These are phyloP conservation scores for Apostichopus leukothele DNA, from an alignment of 53 echinoderm and acorn worm species.

Conservation along the genomic window DNA sequence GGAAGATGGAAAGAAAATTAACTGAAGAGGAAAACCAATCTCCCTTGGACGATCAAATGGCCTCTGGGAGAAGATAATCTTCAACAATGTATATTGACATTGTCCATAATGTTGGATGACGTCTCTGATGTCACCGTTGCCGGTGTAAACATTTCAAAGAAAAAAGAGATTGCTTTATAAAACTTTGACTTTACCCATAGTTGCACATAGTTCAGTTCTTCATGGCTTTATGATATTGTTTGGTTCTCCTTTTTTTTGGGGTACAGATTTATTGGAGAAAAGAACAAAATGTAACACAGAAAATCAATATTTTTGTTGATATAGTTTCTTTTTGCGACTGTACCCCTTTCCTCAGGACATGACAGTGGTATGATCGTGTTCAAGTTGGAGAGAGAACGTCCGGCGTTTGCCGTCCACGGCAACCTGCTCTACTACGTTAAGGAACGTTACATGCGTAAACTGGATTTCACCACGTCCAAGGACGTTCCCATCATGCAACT, in stretches of 20 bases:
- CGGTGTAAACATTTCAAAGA: too few species aligned
- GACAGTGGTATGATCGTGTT: constrained; percentile 99
- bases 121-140: too few species aligned
- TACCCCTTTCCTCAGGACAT: constrained; percentile 61
- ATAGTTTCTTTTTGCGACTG: too few species aligned
- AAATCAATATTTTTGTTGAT: too few species aligned
- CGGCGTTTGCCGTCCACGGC: constrained; percentile 87
- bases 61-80: constrained; percentile 23
- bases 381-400: constrained; percentile 97
- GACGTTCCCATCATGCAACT: constrained; percentile 97
- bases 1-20: constrained; percentile 46
- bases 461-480: constrained; percentile 98
- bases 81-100: neutral
- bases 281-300: too few species aligned
- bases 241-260: neutral
- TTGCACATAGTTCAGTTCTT: neutral
- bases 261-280: too few species aligned
- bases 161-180: too few species aligned
- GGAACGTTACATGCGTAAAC: constrained; percentile 89
- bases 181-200: too few species aligned
- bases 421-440: constrained; percentile 97
- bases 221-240: neutral
- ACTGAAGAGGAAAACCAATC: constrained; percentile 14
- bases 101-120: too few species aligned
- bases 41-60: neutral